Conservation (phyloP, 2,888 invertebrate genomes). For the Mythimna loreyi region DNA sequence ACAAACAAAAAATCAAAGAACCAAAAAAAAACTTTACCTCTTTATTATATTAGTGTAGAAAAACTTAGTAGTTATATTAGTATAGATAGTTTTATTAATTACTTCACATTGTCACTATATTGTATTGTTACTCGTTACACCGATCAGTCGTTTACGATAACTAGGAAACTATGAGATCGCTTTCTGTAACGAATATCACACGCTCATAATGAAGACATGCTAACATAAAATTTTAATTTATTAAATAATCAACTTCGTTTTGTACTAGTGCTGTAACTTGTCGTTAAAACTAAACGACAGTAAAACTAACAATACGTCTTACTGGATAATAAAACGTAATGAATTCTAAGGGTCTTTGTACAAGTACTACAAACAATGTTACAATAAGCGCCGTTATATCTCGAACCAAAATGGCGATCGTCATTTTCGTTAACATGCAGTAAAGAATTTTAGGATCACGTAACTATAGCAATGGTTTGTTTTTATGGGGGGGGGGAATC, state of each 20-base stretch:
- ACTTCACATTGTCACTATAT: neutral
- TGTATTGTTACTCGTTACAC: neutral
- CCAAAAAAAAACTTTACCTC: too few species aligned
- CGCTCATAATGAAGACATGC: neutral
- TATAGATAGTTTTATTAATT: too few species aligned
- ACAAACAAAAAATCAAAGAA: too few species aligned
- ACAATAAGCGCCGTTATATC: too few species aligned
- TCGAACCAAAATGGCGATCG: too few species aligned
- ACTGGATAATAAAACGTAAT: constrained; percentile 17
- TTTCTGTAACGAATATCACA: neutral
- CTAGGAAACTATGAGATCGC: neutral
- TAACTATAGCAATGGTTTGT: too few species aligned
- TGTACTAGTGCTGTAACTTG: neutral
- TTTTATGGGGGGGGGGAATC: too few species aligned
- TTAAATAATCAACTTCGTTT: constrained; percentile 14
- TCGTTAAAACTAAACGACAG: constrained; percentile 34
- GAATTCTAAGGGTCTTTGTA: neutral
- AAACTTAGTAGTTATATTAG: too few species aligned
- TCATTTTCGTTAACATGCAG: too few species aligned
- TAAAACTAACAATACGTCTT: constrained; percentile 14
- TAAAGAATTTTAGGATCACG: too few species aligned
- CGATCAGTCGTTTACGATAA: neutral
- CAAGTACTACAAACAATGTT: too few species aligned
- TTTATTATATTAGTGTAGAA: too few species aligned
- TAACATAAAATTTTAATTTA: constrained; percentile 20